A percentile compares a stretch with the other conserved stretches of the same genome.
Evolutionary conservation across 2,888 invertebrate genomes (phyloP).

Genomic region (Drosophila quinaria): DNA sequence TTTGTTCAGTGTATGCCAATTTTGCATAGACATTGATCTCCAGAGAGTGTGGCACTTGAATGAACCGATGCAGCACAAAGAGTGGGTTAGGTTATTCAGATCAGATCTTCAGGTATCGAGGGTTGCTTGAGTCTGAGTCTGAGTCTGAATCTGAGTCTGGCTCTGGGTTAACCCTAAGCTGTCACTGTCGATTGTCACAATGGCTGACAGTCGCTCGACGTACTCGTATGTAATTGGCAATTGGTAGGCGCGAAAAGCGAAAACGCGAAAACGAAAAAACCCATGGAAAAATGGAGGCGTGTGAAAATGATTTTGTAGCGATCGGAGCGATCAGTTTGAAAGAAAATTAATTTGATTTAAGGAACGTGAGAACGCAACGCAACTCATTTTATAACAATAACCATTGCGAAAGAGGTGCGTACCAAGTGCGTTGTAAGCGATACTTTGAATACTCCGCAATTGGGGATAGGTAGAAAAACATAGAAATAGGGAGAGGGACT

Average conservation of each 20-base stretch:
- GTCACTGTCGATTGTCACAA: constrained; percentile 60
- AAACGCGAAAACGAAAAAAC: constrained; percentile 38
- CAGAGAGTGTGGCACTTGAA: constrained; percentile 27
- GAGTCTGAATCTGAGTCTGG: constrained; percentile 5
- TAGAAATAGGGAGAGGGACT: not conserved
- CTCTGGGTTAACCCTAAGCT: constrained; percentile 45
- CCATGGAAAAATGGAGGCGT: constrained; percentile 53
- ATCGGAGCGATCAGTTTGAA: constrained; percentile 21
- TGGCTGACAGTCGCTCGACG: constrained; percentile 38
- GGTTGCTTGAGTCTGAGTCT: constrained; percentile 1
- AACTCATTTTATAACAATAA: constrained; percentile 27
- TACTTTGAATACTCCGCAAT: constrained; percentile 20
- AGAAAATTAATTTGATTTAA: constrained; percentile 55
- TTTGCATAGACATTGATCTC: constrained; percentile 39
- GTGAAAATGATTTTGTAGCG: constrained; percentile 57
- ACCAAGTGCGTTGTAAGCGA: constrained; percentile 39
- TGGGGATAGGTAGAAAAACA: not conserved
- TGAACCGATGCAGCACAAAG: constrained; percentile 14
- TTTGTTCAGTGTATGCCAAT: constrained; percentile 32
- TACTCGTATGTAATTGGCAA: constrained; percentile 48
- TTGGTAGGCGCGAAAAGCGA: constrained; percentile 54
- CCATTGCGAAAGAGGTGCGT: constrained; percentile 48
- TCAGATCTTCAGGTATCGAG: constrained; percentile 18
- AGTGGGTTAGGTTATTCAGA: constrained; percentile 2
- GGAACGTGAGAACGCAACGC: constrained; percentile 58